Evolutionary conservation across 92 coral and sea anemone genomes (phyloP), one percentile per base, ranked within the genome.

Genomic region (Pocillopora grandis): DNA sequence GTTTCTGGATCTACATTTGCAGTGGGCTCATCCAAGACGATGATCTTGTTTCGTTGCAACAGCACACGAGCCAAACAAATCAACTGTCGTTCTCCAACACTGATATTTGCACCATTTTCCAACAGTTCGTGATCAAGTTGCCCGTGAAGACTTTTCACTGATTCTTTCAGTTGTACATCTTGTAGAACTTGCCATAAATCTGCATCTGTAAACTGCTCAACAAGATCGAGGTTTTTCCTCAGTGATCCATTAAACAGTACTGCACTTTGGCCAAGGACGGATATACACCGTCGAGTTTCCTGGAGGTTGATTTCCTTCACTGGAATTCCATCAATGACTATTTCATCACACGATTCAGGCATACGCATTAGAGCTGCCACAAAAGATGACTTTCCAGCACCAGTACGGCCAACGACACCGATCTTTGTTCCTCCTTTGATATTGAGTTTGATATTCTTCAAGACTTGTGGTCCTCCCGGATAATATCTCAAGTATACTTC

Each of bases 1-100:
- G 96, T 93, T 6, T 88, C 89, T 82, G 91, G 91, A 66, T 93
- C 96, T 55, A 93, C 96, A 72, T 93, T 89, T 49, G 96, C 96
- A 8, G 96, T 90, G 56, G 96, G 94, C 59, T 93, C 94, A 71
- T 93, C 96, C 92, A 93, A 88, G 62, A 93, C 86, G 36, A 90
- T 78, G 49, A 93, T 93, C 77, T 85, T 93, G 76, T 85, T 90
- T 80, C 84, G 78, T 55, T 90, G 91, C 49, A 92, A 79, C 77
- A 92, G 78, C 52, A 92, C 93, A 58, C 95, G 85, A 1, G 95
- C 93, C 71, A 92, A 85, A 58, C 95, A 92, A 35, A 92, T 76
- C 17, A 92, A 78, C 76, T 92, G 95, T 6, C 95, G 84, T 19
- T 92, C 95, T 1, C 95, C 93, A 0, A 90, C 95, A 52, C 95